Conservation (phyloP, 2,113 vertebrate species). For the Potamarius usumacintae region DNA sequence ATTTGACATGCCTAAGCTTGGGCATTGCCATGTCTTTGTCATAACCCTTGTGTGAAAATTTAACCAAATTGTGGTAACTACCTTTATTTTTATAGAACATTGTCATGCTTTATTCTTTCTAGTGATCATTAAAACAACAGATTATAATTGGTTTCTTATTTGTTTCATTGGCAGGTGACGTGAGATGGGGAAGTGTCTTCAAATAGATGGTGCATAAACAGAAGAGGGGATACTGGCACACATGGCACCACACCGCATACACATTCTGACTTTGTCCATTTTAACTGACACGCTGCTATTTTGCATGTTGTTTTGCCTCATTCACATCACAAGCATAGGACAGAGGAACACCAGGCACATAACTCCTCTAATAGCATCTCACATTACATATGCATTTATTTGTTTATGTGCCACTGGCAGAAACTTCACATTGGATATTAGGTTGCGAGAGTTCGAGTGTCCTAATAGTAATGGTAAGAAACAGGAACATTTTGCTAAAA, state of each 20-base stretch:
- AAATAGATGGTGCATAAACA: background rate
- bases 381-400: background rate
- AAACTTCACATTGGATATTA: constrained; percentile 2
- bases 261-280: constrained; percentile 60
- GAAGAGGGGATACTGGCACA: constrained; percentile 48
- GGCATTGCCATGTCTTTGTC: background rate
- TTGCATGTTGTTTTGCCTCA: constrained; percentile 27
- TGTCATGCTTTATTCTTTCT: background rate
- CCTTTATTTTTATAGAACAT: background rate
- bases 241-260: constrained; percentile 64
- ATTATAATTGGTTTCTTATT: background rate
- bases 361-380: constrained; percentile 1
- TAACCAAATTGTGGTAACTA: background rate
- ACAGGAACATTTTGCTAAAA: constrained; percentile 54
- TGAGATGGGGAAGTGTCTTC: background rate
- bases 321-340: constrained; percentile 8
- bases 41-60: background rate
- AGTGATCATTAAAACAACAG: background rate
- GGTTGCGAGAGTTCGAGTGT: constrained; percentile 43
- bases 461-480: constrained; percentile 55
- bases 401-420: constrained; percentile 25
- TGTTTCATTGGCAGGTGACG: background rate
- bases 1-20: background rate
- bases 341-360: constrained; percentile 26
- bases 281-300: constrained; percentile 28